Evolutionary conservation across 2,888 invertebrate genomes (phyloP).

Genomic region (Dexiosoma caninum): DNA sequence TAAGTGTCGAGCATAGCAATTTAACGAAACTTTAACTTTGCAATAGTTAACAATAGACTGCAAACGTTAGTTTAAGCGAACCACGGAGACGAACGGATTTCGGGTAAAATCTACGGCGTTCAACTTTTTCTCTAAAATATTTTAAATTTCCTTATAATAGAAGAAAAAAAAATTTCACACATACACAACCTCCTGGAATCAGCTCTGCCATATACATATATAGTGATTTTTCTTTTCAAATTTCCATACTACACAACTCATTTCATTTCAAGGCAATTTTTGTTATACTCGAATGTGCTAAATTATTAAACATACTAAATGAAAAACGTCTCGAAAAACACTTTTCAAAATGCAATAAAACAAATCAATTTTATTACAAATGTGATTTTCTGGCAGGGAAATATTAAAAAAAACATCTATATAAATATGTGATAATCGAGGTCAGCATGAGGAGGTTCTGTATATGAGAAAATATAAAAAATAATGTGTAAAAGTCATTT

Average conservation of each 20-base stretch:
- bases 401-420: constrained; percentile 17
- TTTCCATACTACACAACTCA: constrained; percentile 27
- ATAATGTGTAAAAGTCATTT: background rate
- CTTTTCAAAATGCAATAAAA: constrained; percentile 1
- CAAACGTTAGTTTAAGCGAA: constrained; percentile 78
- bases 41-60: constrained; percentile 71
- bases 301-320: too few species aligned
- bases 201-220: constrained; percentile 1
- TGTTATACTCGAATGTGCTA: background rate
- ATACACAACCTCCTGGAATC: constrained; percentile 27
- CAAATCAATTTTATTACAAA: constrained; percentile 50
- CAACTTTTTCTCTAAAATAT: constrained; percentile 5
- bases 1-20: constrained; percentile 61
- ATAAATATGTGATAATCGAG: constrained; percentile 29
- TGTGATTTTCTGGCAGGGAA: constrained; percentile 13
- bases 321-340: background rate
- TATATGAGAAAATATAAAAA: background rate
- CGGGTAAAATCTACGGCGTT: constrained; percentile 72
- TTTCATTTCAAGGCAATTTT: constrained; percentile 37
- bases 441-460: constrained; percentile 22
- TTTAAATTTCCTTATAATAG: constrained; percentile 17
- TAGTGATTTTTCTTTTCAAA: constrained; percentile 32
- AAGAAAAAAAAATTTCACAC: constrained; percentile 19
- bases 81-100: constrained; percentile 78
- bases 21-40: constrained; percentile 75